Percentiles rank a stretch among this genome's conserved stretches.
phyloP scores from a whole-genome alignment of 2,888 invertebrate species.

The Nebria brevicollis region DNA sequence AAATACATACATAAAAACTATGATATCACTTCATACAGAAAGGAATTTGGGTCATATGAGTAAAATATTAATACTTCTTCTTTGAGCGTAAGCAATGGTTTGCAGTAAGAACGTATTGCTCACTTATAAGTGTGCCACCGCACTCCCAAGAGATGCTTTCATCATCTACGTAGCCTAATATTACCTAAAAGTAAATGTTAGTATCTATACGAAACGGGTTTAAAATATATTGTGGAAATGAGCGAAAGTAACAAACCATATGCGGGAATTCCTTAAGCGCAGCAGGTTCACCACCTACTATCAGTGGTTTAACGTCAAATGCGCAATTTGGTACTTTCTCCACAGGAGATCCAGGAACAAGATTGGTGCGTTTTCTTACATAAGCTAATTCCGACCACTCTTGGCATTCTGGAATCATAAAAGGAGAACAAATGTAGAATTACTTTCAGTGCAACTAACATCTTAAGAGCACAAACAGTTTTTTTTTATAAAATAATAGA shows the following conservation, averaged over 20 bases:
- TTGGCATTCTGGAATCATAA: conserved; percentile 63
- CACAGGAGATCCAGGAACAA: conserved; percentile 55
- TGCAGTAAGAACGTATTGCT: conserved; percentile 14
- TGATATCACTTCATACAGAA: too few relatives aligned
- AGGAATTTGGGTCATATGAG: too few relatives aligned
- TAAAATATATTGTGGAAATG: neutral
- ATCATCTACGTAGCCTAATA: neutral
- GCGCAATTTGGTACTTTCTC: conserved; percentile 59
- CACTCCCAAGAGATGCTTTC: neutral
- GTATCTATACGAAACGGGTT: too few relatives aligned
- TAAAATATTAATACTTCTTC: neutral
- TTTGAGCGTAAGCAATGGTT: neutral
- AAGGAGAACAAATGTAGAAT: too few relatives aligned
- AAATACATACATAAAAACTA: neutral
- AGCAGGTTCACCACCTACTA: conserved; percentile 63
- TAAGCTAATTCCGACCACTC: conserved; percentile 58
- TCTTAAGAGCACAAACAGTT: too few relatives aligned
- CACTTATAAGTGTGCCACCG: conserved; percentile 6
- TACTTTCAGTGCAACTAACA: too few relatives aligned
- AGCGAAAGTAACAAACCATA: conserved; percentile 12
- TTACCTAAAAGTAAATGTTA: neutral
- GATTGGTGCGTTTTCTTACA: neutral
- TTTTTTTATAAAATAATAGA: too few relatives aligned
- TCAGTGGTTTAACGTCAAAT: conserved; percentile 59
- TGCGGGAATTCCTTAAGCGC: conserved; percentile 34